Evolutionary conservation across 2,888 invertebrate genomes (phyloP), one percentile per base, ranked within the genome.

Genomic region (Conistra vaccinii): DNA sequence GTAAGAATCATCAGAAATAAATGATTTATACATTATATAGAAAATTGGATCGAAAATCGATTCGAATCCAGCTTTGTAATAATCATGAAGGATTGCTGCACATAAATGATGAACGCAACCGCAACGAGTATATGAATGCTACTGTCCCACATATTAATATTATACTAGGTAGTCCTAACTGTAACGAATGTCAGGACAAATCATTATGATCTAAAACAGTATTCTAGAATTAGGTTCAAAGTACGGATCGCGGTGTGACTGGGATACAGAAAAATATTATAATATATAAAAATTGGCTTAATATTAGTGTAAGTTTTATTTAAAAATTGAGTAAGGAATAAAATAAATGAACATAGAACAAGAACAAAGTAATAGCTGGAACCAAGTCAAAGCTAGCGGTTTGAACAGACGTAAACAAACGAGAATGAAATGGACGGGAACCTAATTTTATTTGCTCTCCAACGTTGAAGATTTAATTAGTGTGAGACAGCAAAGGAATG

Each of bases 381-480:
- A 53, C n/a, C 35, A 73, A 32, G 74, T 80, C 32, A 81, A 51
- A 73, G 61, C 73, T 48, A 61, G 29, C 35, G 12, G 55, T 48
- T 73, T 81, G 74, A 74, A 57, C 55, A 57, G 55, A 81, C 61
- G 81, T 57, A 73, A 73, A 73, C 39, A 76, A 74, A 62, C 32
- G 48, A 29, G 75, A 76, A 74, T 81, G 55, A 76, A 76, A 76
- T 76, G 61, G 55, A 62, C 74, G 61, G 61, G 12, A 62, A 76
- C 48, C 48, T 81, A 76, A 74, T 66, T 81, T 77, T 23, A 68
- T 68, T 78, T 63, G 75, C 61, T 55, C 48, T 63, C 32, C 62
- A 53, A 82, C 57, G 68, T 62, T 42, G 42, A 63, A 53, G n/a
- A 81, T 78, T 78, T 67, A 82, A 81, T 76, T 82, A 82, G 32